Evolutionary conservation across 2,797 vertebrate genomes (phyloP).

Genomic region (Bradypus variegatus): DNA sequence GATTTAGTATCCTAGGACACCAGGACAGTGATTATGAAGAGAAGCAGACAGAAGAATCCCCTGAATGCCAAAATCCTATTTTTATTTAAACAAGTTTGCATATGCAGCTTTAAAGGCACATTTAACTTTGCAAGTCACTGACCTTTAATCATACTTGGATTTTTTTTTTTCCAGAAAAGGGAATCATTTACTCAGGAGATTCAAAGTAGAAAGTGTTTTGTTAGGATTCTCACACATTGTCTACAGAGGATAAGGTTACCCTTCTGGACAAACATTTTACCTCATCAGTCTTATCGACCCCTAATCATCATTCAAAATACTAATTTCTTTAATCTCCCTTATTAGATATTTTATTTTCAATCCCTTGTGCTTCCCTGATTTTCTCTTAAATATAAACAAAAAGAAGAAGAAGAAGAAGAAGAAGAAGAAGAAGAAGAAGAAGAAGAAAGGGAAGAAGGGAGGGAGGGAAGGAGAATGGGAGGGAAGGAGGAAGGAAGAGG

Average conservation of each 20-base stretch:
- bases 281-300: neutral
- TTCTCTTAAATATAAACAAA: neutral
- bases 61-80: neutral
- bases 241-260: neutral
- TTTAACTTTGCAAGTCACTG: slow-evolving; percentile 24
- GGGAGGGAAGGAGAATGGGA: too few relatives aligned
- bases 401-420: neutral
- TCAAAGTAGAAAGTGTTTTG: neutral
- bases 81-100: neutral
- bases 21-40: neutral
- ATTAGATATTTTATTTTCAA: neutral
- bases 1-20: neutral
- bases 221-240: neutral
- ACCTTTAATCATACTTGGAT: neutral
- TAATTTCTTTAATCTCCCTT: neutral
- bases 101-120: neutral
- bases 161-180: neutral
- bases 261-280: neutral
- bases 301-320: neutral
- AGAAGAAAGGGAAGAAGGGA: neutral
- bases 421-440: neutral
- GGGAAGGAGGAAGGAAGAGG: too few relatives aligned
- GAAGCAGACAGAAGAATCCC: neutral
- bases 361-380: neutral
- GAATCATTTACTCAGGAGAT: slow-evolving; percentile 3